A percentile compares a stretch with the other conserved stretches of the same genome.
Evolutionary conservation across 2,113 vertebrate species (phyloP).

Genomic region (Hemichromis elongatus): DNA sequence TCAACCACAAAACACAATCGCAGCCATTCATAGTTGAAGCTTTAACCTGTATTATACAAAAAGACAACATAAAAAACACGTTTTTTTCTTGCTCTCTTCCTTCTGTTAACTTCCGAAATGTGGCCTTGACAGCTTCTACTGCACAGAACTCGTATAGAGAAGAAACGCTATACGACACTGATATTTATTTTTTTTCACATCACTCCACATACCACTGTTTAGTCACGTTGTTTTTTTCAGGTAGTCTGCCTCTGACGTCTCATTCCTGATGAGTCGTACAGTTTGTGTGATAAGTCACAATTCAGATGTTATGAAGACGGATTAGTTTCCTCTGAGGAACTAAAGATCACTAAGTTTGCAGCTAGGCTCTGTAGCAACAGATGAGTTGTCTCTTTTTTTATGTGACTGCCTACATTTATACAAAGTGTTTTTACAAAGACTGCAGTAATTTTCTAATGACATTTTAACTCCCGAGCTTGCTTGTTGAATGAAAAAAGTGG

Average conservation of each 20-base stretch:
- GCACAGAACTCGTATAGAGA: not conserved
- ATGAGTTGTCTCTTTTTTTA: not conserved
- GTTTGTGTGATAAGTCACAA: not conserved
- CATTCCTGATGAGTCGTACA: not conserved
- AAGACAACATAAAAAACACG: not conserved
- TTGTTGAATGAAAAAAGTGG: not conserved
- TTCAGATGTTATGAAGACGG: not conserved
- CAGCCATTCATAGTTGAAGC: not conserved
- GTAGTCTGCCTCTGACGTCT: not conserved
- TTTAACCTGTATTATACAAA: not conserved
- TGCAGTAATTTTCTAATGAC: not conserved
- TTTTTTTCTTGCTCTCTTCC: not conserved
- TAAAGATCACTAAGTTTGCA: not conserved
- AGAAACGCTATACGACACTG: not conserved
- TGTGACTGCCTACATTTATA: not conserved
- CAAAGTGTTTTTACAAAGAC: not conserved
- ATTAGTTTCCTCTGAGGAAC: not conserved
- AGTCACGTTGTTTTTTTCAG: not conserved
- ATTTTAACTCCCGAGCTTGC: not conserved
- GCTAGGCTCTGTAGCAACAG: not conserved
- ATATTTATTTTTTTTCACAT: not conserved
- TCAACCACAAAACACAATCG: not conserved
- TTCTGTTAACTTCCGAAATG: not conserved
- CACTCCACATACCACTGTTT: not conserved
- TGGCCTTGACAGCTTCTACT: not conserved